phyloP scores from a whole-genome alignment of 2,888 invertebrate genomes.

The Hymenopus coronatus region DNA sequence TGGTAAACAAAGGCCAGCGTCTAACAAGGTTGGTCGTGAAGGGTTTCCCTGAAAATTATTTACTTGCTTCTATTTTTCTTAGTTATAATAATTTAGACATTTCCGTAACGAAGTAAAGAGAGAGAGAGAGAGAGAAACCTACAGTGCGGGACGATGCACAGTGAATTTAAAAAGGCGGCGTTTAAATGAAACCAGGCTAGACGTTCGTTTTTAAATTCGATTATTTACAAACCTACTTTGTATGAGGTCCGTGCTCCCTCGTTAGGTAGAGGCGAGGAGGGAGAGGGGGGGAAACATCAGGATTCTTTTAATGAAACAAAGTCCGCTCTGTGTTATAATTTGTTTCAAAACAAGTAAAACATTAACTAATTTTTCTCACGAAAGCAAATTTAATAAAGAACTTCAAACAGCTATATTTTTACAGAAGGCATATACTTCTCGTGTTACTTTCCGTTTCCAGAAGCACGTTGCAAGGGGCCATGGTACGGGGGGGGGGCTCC shows the following conservation, averaged over 20 bases:
- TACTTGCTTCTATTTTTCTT: conserved; percentile 13
- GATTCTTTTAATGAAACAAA: conserved; percentile 32
- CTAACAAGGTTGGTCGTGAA: neutral
- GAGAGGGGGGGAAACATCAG: conserved; percentile 15
- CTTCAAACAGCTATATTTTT: conserved; percentile 8
- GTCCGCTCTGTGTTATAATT: conserved; percentile 28
- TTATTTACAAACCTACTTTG: conserved; percentile 21
- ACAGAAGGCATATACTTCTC: neutral
- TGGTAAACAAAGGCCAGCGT: neutral
- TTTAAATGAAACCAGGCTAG: conserved; percentile 15
- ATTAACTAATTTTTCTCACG: conserved; percentile 29
- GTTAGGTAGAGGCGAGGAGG: conserved; percentile 2
- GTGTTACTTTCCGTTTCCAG: neutral
- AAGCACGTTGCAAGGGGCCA: neutral
- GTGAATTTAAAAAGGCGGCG: conserved; percentile 14
- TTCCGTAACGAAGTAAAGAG: conserved; percentile 2
- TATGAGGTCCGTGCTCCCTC: conserved; percentile 17
- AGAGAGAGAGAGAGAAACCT: neutral
- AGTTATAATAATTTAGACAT: conserved; percentile 15
- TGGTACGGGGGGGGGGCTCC: neutral
- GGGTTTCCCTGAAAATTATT: neutral
- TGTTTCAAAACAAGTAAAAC: conserved; percentile 31
- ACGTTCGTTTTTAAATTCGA: conserved; percentile 22
- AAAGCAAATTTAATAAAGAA: conserved; percentile 31
- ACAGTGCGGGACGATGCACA: conserved; percentile 1